These are phyloP conservation scores for Dryobates pubescens DNA, from an alignment of 2,797 vertebrate species.

Conservation along the genomic window DNA sequence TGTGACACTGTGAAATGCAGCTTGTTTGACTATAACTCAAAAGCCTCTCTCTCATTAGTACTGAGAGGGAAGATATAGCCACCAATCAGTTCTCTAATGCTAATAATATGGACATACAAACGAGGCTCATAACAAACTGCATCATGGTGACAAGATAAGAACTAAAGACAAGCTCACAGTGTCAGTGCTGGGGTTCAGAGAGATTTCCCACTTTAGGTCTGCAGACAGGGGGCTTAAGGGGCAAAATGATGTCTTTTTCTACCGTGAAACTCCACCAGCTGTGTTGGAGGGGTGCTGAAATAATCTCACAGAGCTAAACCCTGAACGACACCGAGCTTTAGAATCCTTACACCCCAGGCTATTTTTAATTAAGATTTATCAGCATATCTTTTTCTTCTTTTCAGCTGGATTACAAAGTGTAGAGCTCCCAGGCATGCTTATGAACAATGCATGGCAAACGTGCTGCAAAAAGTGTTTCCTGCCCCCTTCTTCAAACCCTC, in stretches of 20 bases:
- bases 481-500: background rate
- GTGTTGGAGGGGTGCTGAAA: background rate
- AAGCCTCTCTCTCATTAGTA: slow-evolving; percentile 27
- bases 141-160: slow-evolving; percentile 23
- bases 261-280: background rate
- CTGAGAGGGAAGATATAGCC: background rate
- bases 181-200: background rate
- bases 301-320: slow-evolving; percentile 37
- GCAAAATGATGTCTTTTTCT: slow-evolving; percentile 20
- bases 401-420: slow-evolving; percentile 21
- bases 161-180: background rate
- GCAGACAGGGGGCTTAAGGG: background rate
- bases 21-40: slow-evolving; percentile 14
- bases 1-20: background rate
- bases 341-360: slow-evolving; percentile 27
- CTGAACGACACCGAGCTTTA: slow-evolving; percentile 19
- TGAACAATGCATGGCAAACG: slow-evolving; percentile 25
- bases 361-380: slow-evolving; percentile 70
- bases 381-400: slow-evolving; percentile 8
- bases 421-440: slow-evolving; percentile 40
- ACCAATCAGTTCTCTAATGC: slow-evolving; percentile 39
- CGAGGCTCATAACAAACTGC: slow-evolving; percentile 52
- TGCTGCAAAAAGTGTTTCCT: background rate
- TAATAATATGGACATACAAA: slow-evolving; percentile 42
- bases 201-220: slow-evolving; percentile 16